Conservation (phyloP, 2,888 invertebrate genomes). For the Rambutsinella grinnellia region DNA sequence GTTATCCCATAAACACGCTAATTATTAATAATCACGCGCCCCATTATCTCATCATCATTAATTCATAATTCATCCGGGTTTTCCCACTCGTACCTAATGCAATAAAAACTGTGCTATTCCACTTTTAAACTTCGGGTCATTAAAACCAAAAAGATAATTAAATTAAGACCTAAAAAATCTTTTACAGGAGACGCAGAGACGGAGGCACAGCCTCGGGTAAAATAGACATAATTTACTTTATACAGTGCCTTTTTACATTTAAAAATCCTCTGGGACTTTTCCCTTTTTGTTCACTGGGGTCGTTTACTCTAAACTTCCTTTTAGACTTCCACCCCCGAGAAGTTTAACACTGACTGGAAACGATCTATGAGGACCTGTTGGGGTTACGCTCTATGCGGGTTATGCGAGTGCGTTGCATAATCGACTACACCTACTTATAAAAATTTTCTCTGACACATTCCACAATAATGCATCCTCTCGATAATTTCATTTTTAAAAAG, state of each 20-base stretch:
- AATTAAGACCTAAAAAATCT: no score
- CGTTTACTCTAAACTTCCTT: neutral
- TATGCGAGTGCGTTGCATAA: neutral
- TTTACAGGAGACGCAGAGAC: neutral
- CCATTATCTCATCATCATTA: neutral
- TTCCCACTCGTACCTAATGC: neutral
- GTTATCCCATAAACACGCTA: neutral
- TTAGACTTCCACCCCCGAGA: no score
- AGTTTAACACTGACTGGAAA: neutral
- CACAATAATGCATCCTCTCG: neutral
- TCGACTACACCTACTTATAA: neutral
- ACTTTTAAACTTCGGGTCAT: no score
- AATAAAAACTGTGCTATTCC: no score
- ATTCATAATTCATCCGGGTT: neutral
- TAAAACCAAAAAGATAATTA: no score
- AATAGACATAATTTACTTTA: neutral
- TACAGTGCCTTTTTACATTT: neutral
- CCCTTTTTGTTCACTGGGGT: constrained; percentile 41
- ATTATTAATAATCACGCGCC: neutral
- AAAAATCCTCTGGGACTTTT: constrained; percentile 11
- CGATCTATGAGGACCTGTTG: neutral
- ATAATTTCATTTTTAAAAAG: constrained; percentile 7
- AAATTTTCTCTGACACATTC: neutral
- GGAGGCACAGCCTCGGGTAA: constrained; percentile 48
- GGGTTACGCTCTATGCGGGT: neutral